Base-by-base conservation (phyloP, 2,113 vertebrate species). In the Anthoscopus minutus region DNA sequence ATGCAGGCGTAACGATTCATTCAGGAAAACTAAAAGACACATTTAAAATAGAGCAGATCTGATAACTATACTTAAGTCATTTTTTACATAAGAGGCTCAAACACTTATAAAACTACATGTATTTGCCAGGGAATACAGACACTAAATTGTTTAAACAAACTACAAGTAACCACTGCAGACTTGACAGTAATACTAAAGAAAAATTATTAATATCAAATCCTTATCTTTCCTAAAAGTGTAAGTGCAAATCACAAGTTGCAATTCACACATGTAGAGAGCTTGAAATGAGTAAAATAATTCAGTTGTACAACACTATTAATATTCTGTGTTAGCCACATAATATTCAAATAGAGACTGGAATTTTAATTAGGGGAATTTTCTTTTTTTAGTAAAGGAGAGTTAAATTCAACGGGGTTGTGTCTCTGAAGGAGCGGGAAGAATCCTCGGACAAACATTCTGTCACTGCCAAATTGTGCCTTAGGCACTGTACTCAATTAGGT, bases 271-370 rank as follows among this genome's bases (percentile, higher is more conserved):
- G 12, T 51, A 71, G 48, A 88, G 89, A 92, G 45, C 61, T 90
- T 96, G 90, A 95, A 97, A 96, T 96, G 67, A 86, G 45, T 70
- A 67, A 78, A 86, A 85, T 72, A 79, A 89, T 81, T 66, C 56
- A 60, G 50, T 40, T 71, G n/a, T 19, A 7, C 31, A 92, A 54
- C 13, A 54, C 38, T 17, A 88, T 28, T 66, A 77, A 82, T 42
- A 72, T 40, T 51, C 66, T 54, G 19, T 47, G 24, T 77, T 54
- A 74, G 64, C 50, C 64, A 94, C 27, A 7, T 14, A 64, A 69
- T 33, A 58, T 30, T 65, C 48, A 79, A 81, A 87, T 33, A 69
- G 9, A 81, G 56, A 81, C 0, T 21, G 35, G 27, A 93, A 91
- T 44, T 91, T 89, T 69, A 85, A 71, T 27, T 28, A 58, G 19